Evolutionary conservation across 2,888 invertebrate genomes (phyloP).

Genomic region (Philonicus albiceps): DNA sequence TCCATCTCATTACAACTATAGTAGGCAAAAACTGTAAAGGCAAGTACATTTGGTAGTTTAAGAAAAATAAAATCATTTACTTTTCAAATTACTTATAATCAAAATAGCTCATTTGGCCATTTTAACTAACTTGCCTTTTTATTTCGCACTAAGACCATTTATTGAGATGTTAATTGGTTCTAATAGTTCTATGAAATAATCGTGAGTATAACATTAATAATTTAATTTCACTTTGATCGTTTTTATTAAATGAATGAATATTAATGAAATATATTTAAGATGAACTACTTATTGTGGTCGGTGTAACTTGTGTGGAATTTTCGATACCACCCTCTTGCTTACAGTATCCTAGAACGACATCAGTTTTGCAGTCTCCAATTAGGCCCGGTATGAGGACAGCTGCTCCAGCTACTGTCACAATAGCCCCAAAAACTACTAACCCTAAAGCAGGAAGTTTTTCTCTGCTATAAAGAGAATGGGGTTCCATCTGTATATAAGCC

Average conservation of each 20-base stretch:
- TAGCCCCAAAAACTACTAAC: slow-evolving; percentile 72
- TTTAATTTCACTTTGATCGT: background rate
- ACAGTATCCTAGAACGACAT: slow-evolving; percentile 62
- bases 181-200: background rate
- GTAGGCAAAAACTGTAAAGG: background rate
- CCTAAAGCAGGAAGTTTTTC: slow-evolving; percentile 77
- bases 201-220: background rate
- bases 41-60: background rate
- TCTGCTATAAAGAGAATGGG: slow-evolving; percentile 71
- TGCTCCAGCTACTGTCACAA: slow-evolving; percentile 61
- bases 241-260: too few relatives aligned
- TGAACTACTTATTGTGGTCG: slow-evolving; percentile 24
- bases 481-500: slow-evolving; percentile 78
- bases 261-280: slow-evolving; percentile 22
- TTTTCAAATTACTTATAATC: background rate
- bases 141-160: background rate
- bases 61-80: background rate
- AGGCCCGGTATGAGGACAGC: slow-evolving; percentile 60
- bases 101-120: background rate
- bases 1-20: background rate
- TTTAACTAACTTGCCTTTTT: background rate
- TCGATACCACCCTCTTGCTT: slow-evolving; percentile 50
- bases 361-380: slow-evolving; percentile 61
- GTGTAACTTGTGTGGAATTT: slow-evolving; percentile 38
- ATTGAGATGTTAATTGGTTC: background rate